phyloP scores from a whole-genome alignment of 2,797 vertebrate genomes.

The Eupleurogrammus muticus region DNA sequence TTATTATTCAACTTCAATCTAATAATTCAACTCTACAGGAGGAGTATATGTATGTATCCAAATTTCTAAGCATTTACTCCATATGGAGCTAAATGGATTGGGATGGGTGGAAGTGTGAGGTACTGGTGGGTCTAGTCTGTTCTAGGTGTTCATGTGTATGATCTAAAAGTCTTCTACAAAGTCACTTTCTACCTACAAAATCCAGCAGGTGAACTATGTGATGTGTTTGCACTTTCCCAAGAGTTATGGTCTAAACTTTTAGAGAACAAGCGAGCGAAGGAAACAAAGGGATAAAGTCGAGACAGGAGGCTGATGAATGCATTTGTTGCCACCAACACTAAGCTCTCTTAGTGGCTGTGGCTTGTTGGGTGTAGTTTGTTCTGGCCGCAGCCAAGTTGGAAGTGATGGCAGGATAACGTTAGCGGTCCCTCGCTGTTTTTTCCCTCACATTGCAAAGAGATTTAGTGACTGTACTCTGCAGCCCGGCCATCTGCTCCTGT shows the following conservation, averaged over 20 bases:
- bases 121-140: conserved; percentile 79
- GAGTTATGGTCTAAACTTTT: conserved; percentile 31
- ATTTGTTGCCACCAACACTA: conserved; percentile 24
- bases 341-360: conserved; percentile 15
- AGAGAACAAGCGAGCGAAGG: conserved; percentile 4
- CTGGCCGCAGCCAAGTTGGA: conserved; percentile 69
- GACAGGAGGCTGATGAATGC: conserved; percentile 14
- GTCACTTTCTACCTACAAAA: conserved; percentile 21
- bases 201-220: not conserved
- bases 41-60: conserved; percentile 80
- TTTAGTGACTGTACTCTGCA: conserved; percentile 95
- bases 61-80: conserved; percentile 92
- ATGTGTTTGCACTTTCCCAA: not conserved
- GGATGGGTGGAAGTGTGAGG: conserved; percentile 88
- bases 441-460: conserved; percentile 89
- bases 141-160: conserved; percentile 32
- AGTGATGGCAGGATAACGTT: conserved; percentile 82
- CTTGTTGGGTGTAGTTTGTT: conserved; percentile 34
- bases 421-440: conserved; percentile 89
- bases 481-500: conserved; percentile 96
- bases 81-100: conserved; percentile 92
- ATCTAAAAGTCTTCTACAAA: conserved; percentile 4
- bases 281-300: conserved; percentile 32
- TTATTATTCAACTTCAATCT: conserved; percentile 99
- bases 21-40: conserved; percentile 98